phyloP scores from a whole-genome alignment of 2,113 vertebrate species.

The Ptilorrhoa leucosticta region DNA sequence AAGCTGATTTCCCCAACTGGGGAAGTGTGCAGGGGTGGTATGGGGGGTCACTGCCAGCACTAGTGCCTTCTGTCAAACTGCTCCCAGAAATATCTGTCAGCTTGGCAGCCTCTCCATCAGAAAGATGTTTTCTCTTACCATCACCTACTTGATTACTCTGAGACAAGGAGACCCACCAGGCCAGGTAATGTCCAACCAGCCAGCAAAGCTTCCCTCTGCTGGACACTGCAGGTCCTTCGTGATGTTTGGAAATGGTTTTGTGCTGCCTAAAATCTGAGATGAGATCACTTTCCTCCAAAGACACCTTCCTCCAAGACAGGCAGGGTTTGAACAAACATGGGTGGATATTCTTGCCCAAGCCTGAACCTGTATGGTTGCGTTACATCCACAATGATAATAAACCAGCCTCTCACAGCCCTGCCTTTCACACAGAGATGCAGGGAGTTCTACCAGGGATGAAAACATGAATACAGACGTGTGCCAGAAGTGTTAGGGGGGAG shows the following conservation, averaged over 20 bases:
- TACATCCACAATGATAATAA: background rate
- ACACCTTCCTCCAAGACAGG: background rate
- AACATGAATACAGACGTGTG: accelerated
- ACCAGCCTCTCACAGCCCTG: background rate
- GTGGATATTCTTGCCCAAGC: background rate
- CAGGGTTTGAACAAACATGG: background rate
- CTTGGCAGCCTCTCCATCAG: background rate
- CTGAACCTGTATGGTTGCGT: background rate
- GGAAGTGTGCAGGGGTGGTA: background rate
- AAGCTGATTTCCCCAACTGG: background rate
- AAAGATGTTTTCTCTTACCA: background rate
- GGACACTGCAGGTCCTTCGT: background rate
- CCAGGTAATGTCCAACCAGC: background rate
- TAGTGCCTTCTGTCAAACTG: background rate
- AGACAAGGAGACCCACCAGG: background rate
- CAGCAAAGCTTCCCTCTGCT: background rate
- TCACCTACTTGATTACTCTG: background rate
- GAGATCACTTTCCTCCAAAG: background rate
- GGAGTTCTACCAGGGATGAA: background rate
- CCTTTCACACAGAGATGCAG: background rate
- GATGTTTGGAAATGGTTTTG: background rate
- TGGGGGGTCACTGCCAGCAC: background rate
- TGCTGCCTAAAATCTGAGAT: background rate
- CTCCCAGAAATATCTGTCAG: background rate
- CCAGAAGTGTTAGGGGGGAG: background rate